Evolutionary conservation across 2,797 vertebrate genomes (phyloP).

Genomic region (Varecia variegata): DNA sequence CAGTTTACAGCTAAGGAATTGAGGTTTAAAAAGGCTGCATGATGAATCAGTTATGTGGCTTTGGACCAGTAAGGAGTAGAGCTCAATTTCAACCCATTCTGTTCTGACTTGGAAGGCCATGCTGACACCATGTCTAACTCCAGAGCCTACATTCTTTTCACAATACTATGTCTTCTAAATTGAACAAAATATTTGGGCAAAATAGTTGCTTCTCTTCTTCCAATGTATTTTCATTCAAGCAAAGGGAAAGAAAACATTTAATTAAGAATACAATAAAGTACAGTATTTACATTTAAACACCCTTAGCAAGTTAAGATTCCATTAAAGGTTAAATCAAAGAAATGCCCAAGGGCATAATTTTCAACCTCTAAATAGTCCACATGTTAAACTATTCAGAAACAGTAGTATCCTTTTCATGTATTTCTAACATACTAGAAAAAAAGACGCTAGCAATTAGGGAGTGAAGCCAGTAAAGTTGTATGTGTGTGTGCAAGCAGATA

Average conservation of each 20-base stretch:
- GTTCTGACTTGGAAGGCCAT: background rate
- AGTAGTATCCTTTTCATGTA: background rate
- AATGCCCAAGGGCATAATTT: background rate
- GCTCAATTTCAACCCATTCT: background rate
- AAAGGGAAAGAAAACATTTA: background rate
- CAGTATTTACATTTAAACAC: background rate
- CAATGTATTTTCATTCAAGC: constrained; percentile 31
- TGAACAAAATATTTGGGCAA: constrained; percentile 4
- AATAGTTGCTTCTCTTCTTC: background rate
- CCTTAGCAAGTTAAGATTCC: constrained; percentile 8
- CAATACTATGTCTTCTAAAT: background rate
- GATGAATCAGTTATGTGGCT: background rate
- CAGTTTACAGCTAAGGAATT: background rate
- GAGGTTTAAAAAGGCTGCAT: background rate
- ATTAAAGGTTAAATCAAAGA: background rate
- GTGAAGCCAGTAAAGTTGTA: background rate
- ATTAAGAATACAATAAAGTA: background rate
- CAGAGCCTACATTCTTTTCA: background rate
- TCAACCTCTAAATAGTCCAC: background rate
- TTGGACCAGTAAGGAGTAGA: background rate
- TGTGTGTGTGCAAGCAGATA: background rate
- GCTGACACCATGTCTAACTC: background rate
- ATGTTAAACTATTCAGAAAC: background rate
- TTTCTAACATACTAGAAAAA: background rate
- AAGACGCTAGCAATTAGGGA: background rate